Base-by-base conservation (phyloP, 1,140 invertebrate genomes). In the Euborellia annulipes region DNA sequence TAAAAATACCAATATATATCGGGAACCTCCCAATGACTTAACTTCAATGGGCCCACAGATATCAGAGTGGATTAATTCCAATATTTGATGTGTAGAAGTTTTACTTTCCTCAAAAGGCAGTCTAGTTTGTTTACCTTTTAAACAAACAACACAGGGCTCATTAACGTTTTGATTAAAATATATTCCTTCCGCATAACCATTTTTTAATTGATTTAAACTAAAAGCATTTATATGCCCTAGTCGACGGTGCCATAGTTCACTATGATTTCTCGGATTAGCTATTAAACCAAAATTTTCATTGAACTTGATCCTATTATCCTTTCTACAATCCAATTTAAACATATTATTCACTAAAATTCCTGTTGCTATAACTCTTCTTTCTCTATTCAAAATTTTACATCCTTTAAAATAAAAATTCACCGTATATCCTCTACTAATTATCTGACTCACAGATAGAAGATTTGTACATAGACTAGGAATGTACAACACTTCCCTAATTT, bases 1-100 rank as follows among this genome's bases (percentile, higher is more conserved):
- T 13, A 50, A 54, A 16, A 59, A 49, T 2, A 66, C 62, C 1
- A 66, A 20, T 23, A 64, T 59, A 48, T 65, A 70, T 9, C 42
- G 45, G 4, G 56, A 54, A 13, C 56, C 58, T 23, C 62, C 60
- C 22, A 59, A 34, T 2, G 60, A 63, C 17, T 14, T 41, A 3
- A 53, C 45, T 49, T 13, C n/a, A 41, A 45, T 23, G 3, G 46
- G 46, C 16, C 27, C 41, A 19, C 46, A 47, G 9, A 47, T 13
- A 27, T 47, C 46, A 1, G 46, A 19, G 41, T 13, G 43, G 8
- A 41, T 16, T 40, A 9, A 18, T 1, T 36, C 52, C 17, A 53
- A 49, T 13, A 48, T 41, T 18, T 47, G 21, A 0, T 42, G 39
- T 23, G 45, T 27, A 41, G 47, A 46, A 30, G 47, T 52, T 41